These are phyloP conservation scores for Fukomys damarensis DNA, from an alignment of 2,113 vertebrate genomes.

Conservation along the genomic window DNA sequence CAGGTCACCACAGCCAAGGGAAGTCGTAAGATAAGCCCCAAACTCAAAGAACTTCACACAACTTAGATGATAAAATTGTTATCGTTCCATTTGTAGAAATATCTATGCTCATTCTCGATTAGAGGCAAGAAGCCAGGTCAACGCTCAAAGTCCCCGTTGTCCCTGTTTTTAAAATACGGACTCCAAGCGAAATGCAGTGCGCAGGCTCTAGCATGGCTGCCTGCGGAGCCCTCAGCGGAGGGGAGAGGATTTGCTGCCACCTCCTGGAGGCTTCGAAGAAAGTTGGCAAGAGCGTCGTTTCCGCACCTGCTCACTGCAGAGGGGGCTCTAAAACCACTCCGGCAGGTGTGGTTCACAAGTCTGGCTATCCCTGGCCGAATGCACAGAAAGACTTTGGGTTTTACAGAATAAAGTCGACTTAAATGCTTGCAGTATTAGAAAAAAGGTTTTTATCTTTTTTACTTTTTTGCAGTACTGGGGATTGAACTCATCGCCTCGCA, in stretches of 20 bases:
- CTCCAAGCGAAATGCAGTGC: not conserved
- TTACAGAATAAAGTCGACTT: not conserved
- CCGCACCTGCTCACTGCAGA: accelerated
- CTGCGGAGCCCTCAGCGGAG: not conserved
- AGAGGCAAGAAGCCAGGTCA: not conserved
- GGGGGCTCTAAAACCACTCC: too few species aligned
- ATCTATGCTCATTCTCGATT: not conserved
- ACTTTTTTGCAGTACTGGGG: not conserved
- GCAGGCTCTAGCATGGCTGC: not conserved
- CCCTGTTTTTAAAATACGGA: not conserved
- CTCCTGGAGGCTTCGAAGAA: constrained; percentile 73
- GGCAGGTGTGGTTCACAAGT: not conserved
- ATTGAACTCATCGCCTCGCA: not conserved
- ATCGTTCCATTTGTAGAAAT: not conserved
- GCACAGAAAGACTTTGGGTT: not conserved
- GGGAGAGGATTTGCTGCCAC: constrained; percentile 81
- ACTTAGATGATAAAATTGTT: not conserved
- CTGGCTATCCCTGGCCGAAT: not conserved
- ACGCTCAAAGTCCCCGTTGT: not conserved
- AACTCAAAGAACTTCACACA: not conserved
- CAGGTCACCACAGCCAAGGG: not conserved
- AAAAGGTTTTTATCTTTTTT: not conserved
- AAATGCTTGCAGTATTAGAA: not conserved
- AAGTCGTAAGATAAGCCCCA: constrained; percentile 28
- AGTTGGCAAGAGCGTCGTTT: accelerated